phyloP scores from a whole-genome alignment of 2,113 vertebrate genomes.

The Rousettus leschenaultii region DNA sequence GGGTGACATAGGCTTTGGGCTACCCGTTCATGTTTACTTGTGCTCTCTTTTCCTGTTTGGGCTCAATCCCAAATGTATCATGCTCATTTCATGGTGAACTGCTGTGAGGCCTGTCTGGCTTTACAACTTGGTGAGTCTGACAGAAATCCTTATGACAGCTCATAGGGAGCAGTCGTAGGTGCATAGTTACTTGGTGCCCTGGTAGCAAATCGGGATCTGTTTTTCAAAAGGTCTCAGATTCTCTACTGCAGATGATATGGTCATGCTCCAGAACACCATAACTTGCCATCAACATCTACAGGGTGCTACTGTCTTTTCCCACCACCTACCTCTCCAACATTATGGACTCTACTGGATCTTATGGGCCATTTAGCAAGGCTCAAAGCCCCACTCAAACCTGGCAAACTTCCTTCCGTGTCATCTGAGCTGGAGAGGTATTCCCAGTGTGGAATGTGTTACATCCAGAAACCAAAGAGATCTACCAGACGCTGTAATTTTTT shows the following conservation, averaged over 20 bases:
- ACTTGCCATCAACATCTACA: neutral
- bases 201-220: neutral
- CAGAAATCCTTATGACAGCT: neutral
- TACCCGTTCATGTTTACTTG: neutral
- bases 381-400: neutral
- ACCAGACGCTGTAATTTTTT: neutral
- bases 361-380: neutral
- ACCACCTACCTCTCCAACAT: neutral
- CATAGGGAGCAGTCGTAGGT: neutral
- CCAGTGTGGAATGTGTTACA: neutral
- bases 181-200: neutral
- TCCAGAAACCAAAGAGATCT: neutral
- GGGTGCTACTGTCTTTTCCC: neutral
- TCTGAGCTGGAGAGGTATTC: neutral
- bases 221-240: neutral
- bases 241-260: neutral
- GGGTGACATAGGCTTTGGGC: neutral
- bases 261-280: neutral
- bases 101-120: neutral
- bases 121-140: neutral
- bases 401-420: neutral
- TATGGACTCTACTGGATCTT: neutral
- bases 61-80: neutral
- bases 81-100: neutral
- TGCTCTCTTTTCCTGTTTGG: neutral